Evolutionary conservation across 2,113 vertebrate genomes (phyloP), one percentile per base, ranked within the genome.

Genomic region (Pungitius pungitius): DNA sequence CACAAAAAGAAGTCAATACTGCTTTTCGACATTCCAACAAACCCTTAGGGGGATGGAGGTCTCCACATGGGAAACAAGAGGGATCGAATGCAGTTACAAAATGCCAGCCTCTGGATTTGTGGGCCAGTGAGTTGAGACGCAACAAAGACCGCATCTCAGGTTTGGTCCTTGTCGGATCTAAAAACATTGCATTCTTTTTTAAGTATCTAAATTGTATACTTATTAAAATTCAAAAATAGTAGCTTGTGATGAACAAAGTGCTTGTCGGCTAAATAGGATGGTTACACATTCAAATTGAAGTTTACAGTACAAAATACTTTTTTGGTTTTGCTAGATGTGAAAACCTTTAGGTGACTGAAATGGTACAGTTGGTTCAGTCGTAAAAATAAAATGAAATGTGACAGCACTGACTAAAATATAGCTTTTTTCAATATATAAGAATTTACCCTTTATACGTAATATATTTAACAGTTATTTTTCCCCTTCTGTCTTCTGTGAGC

Each of bases 191-290:
- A 30, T 30, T 30, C 6, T 30, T 30, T 30, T 30, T 30, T 1
- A 30, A 45, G 52, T 52, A 49, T 37, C 40, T 20, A 26, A 54
- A 67, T 35, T 22, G 27, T 3, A 18, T 12, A 13, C 30, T 65
- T 33, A 11, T 26, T 47, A 64, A 33, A 33, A 26, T 30, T 69
- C 24, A 20, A 68, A 67, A 55, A 15, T 8, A 14, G 14, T 26
- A 55, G 65, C 35, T 55, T n/a, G 13, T 39, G n/a, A 55, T 40
- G 6, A 66, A 66, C 47, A 15, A 42, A 43, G n/a, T 43, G 52
- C 15, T 7, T 42, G 37, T n/a, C 39, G 15, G 26, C 13, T 45
- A 33, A 57, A 33, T 11, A 33, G 9, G 17, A 30, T 45, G 40
- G 47, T 47, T 59, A 5, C 40, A 12, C 20, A 27, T 40, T 8